These are phyloP conservation scores for Neoseiulus cucumeris DNA, from an alignment of 1,140 invertebrate species.

Conservation along the genomic window DNA sequence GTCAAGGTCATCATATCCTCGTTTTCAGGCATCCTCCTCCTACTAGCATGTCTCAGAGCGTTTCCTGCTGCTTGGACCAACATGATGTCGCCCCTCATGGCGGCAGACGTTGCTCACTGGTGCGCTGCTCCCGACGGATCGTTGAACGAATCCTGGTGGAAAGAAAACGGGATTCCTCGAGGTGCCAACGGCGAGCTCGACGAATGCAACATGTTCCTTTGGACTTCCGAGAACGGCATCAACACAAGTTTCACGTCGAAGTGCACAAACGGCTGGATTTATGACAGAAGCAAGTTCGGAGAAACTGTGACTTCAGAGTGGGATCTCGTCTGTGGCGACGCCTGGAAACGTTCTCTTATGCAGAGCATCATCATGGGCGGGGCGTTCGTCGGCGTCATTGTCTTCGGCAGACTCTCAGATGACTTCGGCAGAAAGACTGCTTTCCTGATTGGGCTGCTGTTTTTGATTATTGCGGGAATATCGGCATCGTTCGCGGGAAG, in stretches of 20 bases:
- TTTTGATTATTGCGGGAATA: neutral
- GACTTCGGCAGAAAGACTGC: neutral
- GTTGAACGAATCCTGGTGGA: neutral
- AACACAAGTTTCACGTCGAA: neutral
- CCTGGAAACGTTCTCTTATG: neutral
- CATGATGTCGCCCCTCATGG: conserved; percentile 1
- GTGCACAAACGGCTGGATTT: neutral
- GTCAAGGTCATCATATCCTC: neutral
- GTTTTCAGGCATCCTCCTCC: neutral
- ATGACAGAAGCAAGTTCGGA: neutral
- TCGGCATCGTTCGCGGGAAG: neutral
- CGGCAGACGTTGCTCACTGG: neutral
- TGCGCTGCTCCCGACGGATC: neutral
- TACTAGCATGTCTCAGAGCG: neutral
- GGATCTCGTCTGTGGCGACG: neutral
- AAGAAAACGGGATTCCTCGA: neutral
- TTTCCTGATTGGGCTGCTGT: neutral
- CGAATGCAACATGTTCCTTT: neutral
- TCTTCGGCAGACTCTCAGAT: neutral
- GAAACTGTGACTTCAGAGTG: neutral
- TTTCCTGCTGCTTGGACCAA: neutral
- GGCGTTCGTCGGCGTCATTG: neutral
- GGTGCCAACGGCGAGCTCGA: neutral
- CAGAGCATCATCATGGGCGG: neutral
- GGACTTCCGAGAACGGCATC: neutral